These are phyloP conservation scores for Helogale parvula DNA, from an alignment of 2,113 vertebrate genomes.

Conservation along the genomic window DNA sequence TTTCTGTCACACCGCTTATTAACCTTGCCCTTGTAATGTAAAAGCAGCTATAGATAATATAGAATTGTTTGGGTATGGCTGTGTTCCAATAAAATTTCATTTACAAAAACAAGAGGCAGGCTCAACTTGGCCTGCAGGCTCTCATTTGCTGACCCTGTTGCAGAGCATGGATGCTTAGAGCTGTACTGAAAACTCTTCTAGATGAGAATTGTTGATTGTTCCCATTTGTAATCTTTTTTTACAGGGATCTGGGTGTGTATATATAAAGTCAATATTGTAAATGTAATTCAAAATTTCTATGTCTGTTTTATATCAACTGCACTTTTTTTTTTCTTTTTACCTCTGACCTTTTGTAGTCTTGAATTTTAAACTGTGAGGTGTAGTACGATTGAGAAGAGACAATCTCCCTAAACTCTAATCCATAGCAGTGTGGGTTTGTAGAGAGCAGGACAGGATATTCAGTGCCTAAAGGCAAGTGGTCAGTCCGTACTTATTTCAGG, in stretches of 20 bases:
- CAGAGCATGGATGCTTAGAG: neutral
- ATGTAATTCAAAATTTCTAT: neutral
- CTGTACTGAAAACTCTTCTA: neutral
- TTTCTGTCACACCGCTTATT: neutral
- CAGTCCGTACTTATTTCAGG: neutral
- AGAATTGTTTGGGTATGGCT: neutral
- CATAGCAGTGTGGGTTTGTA: neutral
- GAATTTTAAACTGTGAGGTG: neutral
- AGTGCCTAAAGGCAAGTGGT: neutral
- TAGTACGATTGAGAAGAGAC: neutral
- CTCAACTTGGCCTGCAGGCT: neutral
- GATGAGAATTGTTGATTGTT: neutral
- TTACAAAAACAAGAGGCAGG: neutral
- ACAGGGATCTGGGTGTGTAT: neutral
- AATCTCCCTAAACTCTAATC: neutral
- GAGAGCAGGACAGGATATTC: neutral
- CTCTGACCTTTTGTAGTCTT: neutral
- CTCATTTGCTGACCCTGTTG: neutral
- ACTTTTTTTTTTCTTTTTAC: neutral
- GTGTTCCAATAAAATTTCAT: slow-evolving; percentile 27
- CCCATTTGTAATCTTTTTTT: neutral
- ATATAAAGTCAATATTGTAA: neutral
- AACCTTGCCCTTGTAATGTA: neutral
- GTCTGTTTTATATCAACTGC: neutral
- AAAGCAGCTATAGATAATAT: neutral